Conservation (phyloP, 2,797 vertebrate genomes). For the Lerista edwardsae region DNA sequence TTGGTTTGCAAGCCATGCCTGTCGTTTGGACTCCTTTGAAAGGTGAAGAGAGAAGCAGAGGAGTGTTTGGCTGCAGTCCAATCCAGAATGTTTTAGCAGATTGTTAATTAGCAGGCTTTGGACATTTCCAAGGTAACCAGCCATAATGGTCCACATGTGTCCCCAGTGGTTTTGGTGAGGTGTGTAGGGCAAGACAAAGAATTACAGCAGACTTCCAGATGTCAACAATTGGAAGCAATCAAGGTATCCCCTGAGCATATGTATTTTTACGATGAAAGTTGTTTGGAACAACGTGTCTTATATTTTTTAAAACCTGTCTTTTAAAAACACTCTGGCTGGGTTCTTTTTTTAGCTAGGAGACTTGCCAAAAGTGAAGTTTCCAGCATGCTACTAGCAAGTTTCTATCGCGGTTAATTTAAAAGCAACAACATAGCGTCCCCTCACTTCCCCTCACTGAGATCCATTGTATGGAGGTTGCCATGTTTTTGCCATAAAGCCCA, state of each 20-base stretch:
- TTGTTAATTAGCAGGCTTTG: conserved; percentile 30
- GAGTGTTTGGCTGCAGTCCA: conserved; percentile 14
- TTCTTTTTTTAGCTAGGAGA: no score
- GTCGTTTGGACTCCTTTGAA: conserved; percentile 20
- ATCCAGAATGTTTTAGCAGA: conserved; percentile 20
- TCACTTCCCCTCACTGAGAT: no score
- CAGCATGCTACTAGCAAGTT: no score
- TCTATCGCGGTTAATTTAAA: no score
- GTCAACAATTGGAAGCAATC: conserved; percentile 8
- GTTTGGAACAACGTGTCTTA: conserved; percentile 2
- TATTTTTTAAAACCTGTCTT: no score
- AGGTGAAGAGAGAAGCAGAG: conserved; percentile 2
- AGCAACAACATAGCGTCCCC: no score
- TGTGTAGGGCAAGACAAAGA: conserved; percentile 23
- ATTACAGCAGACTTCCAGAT: conserved; percentile 1
- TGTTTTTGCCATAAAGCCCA: no score
- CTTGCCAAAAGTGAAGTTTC: no score
- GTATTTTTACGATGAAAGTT: neutral
- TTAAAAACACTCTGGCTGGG: neutral
- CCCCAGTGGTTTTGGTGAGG: conserved; percentile 11
- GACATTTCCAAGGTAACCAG: conserved; percentile 36
- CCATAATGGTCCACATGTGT: conserved; percentile 1
- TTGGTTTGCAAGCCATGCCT: conserved; percentile 6
- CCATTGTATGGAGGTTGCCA: no score
- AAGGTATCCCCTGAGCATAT: neutral